Evolutionary conservation across 2,888 invertebrate species (phyloP).

Genomic region (Acleris emargana): DNA sequence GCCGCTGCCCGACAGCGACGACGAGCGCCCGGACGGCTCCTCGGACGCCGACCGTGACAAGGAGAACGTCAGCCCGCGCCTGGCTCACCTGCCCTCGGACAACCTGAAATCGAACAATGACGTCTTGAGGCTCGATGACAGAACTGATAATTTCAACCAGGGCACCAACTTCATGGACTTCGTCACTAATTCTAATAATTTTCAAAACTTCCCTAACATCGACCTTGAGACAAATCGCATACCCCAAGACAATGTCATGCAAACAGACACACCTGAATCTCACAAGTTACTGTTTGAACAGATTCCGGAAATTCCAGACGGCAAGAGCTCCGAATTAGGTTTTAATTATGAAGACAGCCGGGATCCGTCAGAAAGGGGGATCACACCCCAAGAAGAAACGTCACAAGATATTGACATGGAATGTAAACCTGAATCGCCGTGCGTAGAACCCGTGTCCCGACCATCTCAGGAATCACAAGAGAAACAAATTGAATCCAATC

Average conservation of each 20-base stretch:
- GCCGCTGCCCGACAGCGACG: conserved; percentile 80
- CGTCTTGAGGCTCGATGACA: conserved; percentile 58
- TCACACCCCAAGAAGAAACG: conserved; percentile 60
- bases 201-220: conserved; percentile 60
- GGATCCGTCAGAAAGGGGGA: conserved; percentile 68
- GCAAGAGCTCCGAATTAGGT: conserved; percentile 76
- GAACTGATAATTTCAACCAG: conserved; percentile 53
- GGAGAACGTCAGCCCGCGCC: conserved; percentile 64
- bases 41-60: conserved; percentile 58
- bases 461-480: conserved; percentile 36
- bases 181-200: conserved; percentile 55
- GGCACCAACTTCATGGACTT: conserved; percentile 64
- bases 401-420: conserved; percentile 71
- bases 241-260: conserved; percentile 60
- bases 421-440: conserved; percentile 52
- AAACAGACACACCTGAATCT: conserved; percentile 79
- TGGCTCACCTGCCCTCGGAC: conserved; percentile 63
- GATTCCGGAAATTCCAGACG: conserved; percentile 80
- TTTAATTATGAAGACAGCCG: conserved; percentile 69
- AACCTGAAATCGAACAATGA: conserved; percentile 43
- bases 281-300: conserved; percentile 78
- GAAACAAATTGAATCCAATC: conserved; percentile 46
- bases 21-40: conserved; percentile 69
- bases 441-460: conserved; percentile 9
- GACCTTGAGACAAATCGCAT: conserved; percentile 64